Percentiles rank a stretch among this genome's conserved stretches.
phyloP scores from a whole-genome alignment of 2,888 invertebrate genomes.

The Apantesis nais region DNA sequence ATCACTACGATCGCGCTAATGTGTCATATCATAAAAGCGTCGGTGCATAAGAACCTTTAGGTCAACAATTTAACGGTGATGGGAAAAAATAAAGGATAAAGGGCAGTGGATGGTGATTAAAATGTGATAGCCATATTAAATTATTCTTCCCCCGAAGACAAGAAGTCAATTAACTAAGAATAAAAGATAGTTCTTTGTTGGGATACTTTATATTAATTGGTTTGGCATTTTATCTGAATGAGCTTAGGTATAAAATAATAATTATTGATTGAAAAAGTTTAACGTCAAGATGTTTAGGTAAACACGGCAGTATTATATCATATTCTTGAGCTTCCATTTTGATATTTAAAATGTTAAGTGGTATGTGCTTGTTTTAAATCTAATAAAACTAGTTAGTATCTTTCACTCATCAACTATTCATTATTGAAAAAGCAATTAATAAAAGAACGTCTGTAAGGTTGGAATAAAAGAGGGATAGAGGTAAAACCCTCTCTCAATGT shows the following conservation, averaged over 20 bases:
- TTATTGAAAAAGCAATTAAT: too few relatives aligned
- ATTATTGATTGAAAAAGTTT: not conserved
- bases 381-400: too few relatives aligned
- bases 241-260: not conserved
- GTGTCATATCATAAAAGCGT: conserved; percentile 46
- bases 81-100: conserved; percentile 1
- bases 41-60: not conserved
- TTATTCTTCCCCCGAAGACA: not conserved
- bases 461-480: too few relatives aligned
- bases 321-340: not conserved
- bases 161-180: conserved; percentile 4
- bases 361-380: too few relatives aligned
- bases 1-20: conserved; percentile 40
- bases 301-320: not conserved
- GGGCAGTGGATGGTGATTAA: not conserved
- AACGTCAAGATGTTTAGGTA: not conserved
- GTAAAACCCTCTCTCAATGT: too few relatives aligned
- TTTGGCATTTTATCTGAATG: not conserved
- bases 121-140: not conserved
- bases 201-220: not conserved
- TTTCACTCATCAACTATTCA: too few relatives aligned
- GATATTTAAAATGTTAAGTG: too few relatives aligned
- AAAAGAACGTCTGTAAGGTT: too few relatives aligned
- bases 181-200: not conserved
- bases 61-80: not conserved